These are phyloP conservation scores for Ianthella basta DNA, from an alignment of 37 sponge, comb jelly and placozoan species.

Conservation along the genomic window DNA sequence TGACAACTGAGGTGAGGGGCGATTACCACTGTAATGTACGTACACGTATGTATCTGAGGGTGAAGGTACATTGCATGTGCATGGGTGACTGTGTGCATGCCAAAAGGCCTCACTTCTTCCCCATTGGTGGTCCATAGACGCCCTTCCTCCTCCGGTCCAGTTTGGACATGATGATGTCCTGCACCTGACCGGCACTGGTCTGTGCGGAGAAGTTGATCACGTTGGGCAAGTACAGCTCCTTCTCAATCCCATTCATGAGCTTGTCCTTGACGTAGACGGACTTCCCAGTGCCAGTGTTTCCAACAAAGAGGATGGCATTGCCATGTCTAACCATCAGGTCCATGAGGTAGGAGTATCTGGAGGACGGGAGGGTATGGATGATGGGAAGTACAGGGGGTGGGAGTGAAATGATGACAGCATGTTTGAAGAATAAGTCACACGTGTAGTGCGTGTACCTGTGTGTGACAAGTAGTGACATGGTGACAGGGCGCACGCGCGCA, in stretches of 20 bases:
- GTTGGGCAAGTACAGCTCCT: slow-evolving; percentile 79
- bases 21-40: not conserved
- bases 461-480: not conserved
- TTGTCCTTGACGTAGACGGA: slow-evolving; percentile 97
- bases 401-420: not conserved
- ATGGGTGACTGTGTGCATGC: not conserved
- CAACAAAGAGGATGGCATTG: slow-evolving; percentile 86
- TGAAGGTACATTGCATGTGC: not conserved
- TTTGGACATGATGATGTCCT: slow-evolving; percentile 97
- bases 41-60: not conserved
- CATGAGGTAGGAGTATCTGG: slow-evolving; percentile 90
- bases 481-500: not conserved
- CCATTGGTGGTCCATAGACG: slow-evolving; percentile 95
- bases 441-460: not conserved
- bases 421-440: not conserved
- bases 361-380: not conserved
- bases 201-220: slow-evolving; percentile 99
- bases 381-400: not conserved
- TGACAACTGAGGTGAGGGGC: not conserved
- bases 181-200: slow-evolving; percentile 90
- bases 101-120: slow-evolving; percentile 76
- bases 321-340: slow-evolving; percentile 84
- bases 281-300: slow-evolving; percentile 99
- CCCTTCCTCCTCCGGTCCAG: slow-evolving; percentile 96
- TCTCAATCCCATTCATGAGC: slow-evolving; percentile 87